A percentile compares a stretch with the other conserved stretches of the same genome.
These are phyloP conservation scores for Sesia apiformis DNA, from an alignment of 2,888 invertebrate species.

Conservation along the genomic window DNA sequence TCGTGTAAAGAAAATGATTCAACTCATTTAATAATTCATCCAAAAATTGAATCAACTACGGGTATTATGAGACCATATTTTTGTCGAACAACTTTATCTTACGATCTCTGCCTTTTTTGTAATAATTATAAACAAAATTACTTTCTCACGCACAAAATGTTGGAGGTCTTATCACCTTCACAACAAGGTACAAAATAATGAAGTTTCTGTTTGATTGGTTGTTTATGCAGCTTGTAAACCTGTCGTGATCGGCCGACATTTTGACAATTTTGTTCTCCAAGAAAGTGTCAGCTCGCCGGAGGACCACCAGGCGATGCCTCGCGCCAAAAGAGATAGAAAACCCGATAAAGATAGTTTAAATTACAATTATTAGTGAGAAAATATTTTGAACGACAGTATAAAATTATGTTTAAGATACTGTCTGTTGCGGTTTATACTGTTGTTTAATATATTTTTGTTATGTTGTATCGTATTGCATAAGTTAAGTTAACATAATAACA, in stretches of 20 bases:
- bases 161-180: too few species aligned
- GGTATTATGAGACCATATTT: not conserved
- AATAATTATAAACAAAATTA: constrained; percentile 13
- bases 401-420: too few species aligned
- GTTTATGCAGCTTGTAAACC: not conserved
- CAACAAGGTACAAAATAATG: too few species aligned
- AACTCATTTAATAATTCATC: not conserved
- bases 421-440: too few species aligned
- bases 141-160: not conserved
- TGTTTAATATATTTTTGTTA: too few species aligned
- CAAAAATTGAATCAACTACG: not conserved
- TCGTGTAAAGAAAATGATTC: too few species aligned
- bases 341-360: constrained; percentile 51
- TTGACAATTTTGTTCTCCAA: constrained; percentile 59
- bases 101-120: constrained; percentile 50
- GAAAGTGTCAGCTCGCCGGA: constrained; percentile 54
- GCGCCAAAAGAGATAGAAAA: constrained; percentile 31
- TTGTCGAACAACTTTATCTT: constrained; percentile 28
- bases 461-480: too few species aligned
- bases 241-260: constrained; percentile 57
- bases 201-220: not conserved
- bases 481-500: too few species aligned
- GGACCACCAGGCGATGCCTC: constrained; percentile 54
- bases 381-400: constrained; percentile 17
- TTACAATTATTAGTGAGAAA: constrained; percentile 50